These are phyloP conservation scores for Sander vitreus DNA, from an alignment of 2,113 vertebrate species.

Conservation along the genomic window DNA sequence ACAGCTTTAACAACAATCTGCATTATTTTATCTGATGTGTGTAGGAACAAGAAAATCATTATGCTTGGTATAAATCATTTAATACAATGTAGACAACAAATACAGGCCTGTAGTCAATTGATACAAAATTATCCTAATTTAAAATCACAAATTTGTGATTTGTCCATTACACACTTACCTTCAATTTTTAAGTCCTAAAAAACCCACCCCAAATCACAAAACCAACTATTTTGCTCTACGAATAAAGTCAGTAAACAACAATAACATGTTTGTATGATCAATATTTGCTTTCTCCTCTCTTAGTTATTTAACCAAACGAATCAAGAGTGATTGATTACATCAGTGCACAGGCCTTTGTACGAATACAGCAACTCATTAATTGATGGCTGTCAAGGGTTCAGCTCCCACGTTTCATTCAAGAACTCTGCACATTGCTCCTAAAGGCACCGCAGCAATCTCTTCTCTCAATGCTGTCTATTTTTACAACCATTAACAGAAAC, in stretches of 20 bases:
- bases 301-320: slow-evolving; percentile 21
- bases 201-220: not conserved
- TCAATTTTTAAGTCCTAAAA: too few relatives aligned
- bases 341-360: not conserved
- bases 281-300: not conserved
- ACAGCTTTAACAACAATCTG: not conserved
- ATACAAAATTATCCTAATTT: not conserved
- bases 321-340: slow-evolving; percentile 11
- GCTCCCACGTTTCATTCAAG: slow-evolving; percentile 18
- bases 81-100: not conserved
- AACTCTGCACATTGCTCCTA: not conserved
- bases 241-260: not conserved
- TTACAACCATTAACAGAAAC: not conserved
- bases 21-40: not conserved
- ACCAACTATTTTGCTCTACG: not conserved
- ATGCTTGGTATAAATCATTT: not conserved
- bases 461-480: not conserved
- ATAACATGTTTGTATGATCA: not conserved
- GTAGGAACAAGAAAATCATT: not conserved
- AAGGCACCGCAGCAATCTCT: not conserved
- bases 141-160: not conserved
- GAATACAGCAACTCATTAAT: slow-evolving; percentile 15
- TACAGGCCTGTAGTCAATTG: not conserved
- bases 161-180: not conserved
- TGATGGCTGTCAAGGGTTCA: not conserved